Percentiles rank a stretch among this genome's conserved stretches.
phyloP scores from a whole-genome alignment of 2,888 invertebrate genomes.

The Odontocolon sp. region DNA sequence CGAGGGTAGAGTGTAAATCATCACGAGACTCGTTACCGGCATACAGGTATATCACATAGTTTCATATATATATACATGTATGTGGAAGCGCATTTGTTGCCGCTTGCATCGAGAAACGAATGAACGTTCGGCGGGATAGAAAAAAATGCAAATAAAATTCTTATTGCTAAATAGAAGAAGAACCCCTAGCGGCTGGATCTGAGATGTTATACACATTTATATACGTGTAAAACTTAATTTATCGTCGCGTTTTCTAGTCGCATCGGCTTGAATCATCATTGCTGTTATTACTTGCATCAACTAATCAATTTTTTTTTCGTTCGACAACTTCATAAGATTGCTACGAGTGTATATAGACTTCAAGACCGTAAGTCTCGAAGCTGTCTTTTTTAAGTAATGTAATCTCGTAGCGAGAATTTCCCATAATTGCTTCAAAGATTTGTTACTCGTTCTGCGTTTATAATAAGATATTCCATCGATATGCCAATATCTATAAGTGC shows the following conservation, averaged over 20 bases:
- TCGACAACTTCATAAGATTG: constrained; percentile 39
- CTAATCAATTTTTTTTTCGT: constrained; percentile 50
- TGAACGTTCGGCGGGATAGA: neutral
- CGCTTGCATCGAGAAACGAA: constrained; percentile 4
- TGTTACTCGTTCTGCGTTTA: constrained; percentile 25
- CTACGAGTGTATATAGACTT: neutral
- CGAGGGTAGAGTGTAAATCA: constrained; percentile 76
- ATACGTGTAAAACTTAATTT: constrained; percentile 44
- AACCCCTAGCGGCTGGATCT: neutral
- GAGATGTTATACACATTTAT: neutral
- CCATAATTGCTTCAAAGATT: constrained; percentile 44
- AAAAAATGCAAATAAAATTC: constrained; percentile 5
- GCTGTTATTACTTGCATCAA: constrained; percentile 48
- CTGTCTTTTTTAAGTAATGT: constrained; percentile 13
- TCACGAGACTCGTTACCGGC: constrained; percentile 76
- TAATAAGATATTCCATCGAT: neutral
- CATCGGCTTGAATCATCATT: constrained; percentile 35
- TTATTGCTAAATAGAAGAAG: constrained; percentile 27
- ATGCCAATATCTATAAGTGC: too few relatives aligned
- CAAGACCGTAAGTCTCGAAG: neutral
- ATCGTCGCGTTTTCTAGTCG: constrained; percentile 43
- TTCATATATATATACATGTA: constrained; percentile 20
- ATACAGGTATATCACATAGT: constrained; percentile 46
- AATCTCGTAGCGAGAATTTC: constrained; percentile 32
- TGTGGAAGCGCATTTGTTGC: constrained; percentile 44